These are phyloP conservation scores for Parazoanthus atlanticus DNA, from an alignment of 92 coral and sea anemone genomes.

Conservation along the genomic window DNA sequence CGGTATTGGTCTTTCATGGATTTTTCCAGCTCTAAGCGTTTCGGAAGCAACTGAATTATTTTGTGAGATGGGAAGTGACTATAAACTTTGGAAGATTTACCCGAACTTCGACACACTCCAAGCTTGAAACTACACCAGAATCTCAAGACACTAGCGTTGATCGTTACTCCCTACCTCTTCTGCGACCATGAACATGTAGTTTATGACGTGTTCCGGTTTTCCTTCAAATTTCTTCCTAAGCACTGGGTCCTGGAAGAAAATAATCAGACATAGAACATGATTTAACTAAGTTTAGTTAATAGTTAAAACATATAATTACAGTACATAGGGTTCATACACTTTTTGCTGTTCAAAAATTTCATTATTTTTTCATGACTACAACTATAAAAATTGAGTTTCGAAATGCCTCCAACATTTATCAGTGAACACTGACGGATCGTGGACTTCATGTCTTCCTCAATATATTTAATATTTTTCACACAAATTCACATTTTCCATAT, in stretches of 20 bases:
- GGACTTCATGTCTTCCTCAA: too few species aligned
- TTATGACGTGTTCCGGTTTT: slow-evolving; percentile 92
- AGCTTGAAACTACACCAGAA: too few species aligned
- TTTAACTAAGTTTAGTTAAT: not conserved
- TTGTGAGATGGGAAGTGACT: not conserved
- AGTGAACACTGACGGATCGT: too few species aligned
- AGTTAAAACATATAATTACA: too few species aligned
- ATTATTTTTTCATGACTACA: not conserved
- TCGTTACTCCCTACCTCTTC: slow-evolving; percentile 77
- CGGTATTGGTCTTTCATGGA: too few species aligned
- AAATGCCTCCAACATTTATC: not conserved
- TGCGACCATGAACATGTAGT: slow-evolving; percentile 96
- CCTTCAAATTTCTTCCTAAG: slow-evolving; percentile 96
- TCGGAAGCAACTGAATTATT: too few species aligned
- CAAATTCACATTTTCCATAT: too few species aligned
- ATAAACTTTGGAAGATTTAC: not conserved
- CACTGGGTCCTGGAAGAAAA: slow-evolving; percentile 75
- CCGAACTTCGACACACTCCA: not conserved
- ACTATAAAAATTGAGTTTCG: too few species aligned
- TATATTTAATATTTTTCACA: too few species aligned
- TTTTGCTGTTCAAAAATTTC: too few species aligned
- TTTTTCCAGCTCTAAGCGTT: too few species aligned
- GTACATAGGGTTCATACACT: too few species aligned
- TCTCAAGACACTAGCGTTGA: not conserved
- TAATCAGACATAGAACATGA: not conserved